Evolutionary conservation across 2,113 vertebrate species (phyloP), one percentile per base, ranked within the genome.

Genomic region (Nothoprocta perdicaria): DNA sequence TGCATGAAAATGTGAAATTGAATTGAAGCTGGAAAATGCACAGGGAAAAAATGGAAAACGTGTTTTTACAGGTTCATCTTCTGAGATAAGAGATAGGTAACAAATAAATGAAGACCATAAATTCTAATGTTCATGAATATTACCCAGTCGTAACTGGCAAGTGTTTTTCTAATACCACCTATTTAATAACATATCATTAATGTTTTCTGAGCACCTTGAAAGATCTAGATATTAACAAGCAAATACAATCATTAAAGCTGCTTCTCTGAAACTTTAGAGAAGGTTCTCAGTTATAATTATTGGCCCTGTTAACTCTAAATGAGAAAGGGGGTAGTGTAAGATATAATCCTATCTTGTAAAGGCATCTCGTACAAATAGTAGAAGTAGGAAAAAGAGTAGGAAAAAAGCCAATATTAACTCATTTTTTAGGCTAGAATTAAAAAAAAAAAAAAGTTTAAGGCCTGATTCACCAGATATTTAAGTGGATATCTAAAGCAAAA

Each of bases 221-320:
- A 84, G 71, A 80, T 45, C 40, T 62, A 38, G 38, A 14, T 69
- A 50, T 81, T 82, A 92, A 72, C 8, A 18, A 11, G 16, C n/a
- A 57, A 58, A 57, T 73, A 62, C 29, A 58, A 94, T 80, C 19
- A 92, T 84, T 93, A 73, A 92, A 91, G 53, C 48, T 80, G 43
- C 58, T 90, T 86, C 69, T 81, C 58, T 41, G 46, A 79, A 79
- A 73, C 24, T 48, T 27, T 27, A 58, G 40, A 81, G 24, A 2
- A 61, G 27, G 41, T 27, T 23, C 23, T 80, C 5, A 10, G 29
- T 46, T 76, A 6, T 46, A 86, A 92, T 72, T 90, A 65, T 40
- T 78, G 9, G 29, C 35, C 78, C 52, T 72, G 6, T 26, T 73
- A 35, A 68, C 67, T 48, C 46, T 83, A 16, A 23, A 16, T 35